Base-by-base conservation (phyloP, 2,113 vertebrate species). In the Perca schrenkii region DNA sequence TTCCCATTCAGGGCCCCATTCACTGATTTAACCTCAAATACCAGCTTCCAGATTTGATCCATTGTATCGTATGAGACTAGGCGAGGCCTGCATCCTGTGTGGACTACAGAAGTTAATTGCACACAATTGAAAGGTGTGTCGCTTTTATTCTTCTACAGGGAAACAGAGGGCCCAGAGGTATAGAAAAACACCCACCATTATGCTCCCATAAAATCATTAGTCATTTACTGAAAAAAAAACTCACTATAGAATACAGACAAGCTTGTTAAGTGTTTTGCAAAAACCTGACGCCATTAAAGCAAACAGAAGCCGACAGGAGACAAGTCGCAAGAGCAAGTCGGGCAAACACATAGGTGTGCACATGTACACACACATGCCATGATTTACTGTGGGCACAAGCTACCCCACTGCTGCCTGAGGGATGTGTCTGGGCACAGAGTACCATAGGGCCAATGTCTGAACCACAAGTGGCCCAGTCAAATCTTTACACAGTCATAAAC, bases 401-500 rank as follows among this genome's bases (percentile, higher is more conserved):
- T 57, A 65, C 60, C 47, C 56, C 25, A 70, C 43, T 50, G 52
- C 53, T 74, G 87, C 87, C 87, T 83, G 40, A 86, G 60, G 88
- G 82, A 77, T 85, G 63, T 88, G 87, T 88, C 86, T 87, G 77
- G 72, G 84, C 80, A 86, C 14, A 43, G n/a, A 86, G 80, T 36
- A 74, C 57, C 77, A 73, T 21, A 71, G 75, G 85, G 73, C 89
- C 84, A 81, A 78, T 72, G 67, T 90, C 86, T 90, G 86, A 79
- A 77, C 89, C 89, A 85, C 73, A 89, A 87, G 87, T 88, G 87
- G 86, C 78, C 80, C 85, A 89, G 81, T 88, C 89, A 80, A 86
- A 78, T 74, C 73, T 90, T 89, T 89, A 88, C 86, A 86, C 67
- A 82, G 80, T 73, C 86, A 85, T 93, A 92, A 91, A 93, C 81